Conservation (phyloP, 2,888 invertebrate genomes). For the Mythimna loreyi region DNA sequence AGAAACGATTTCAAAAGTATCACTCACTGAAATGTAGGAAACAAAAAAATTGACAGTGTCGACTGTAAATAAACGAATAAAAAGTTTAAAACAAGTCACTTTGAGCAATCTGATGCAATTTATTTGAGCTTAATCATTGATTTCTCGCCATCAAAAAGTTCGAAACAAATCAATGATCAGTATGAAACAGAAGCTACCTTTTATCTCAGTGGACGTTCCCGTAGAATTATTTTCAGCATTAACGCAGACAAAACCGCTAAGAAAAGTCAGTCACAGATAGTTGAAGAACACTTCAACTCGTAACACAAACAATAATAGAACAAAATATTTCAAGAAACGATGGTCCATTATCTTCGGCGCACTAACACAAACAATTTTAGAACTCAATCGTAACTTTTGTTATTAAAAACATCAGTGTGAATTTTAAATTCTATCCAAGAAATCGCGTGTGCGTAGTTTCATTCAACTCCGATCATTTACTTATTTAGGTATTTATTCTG, state of each 20-base stretch:
- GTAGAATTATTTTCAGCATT: background rate
- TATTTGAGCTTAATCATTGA: too few species aligned
- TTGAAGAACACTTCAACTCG: background rate
- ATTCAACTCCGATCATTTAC: constrained; percentile 11
- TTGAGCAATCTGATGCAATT: too few species aligned
- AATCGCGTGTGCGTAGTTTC: constrained; percentile 6
- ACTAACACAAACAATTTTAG: constrained; percentile 8
- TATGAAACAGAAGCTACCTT: background rate
- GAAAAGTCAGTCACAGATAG: background rate
- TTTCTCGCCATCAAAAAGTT: too few species aligned
- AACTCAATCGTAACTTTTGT: constrained; percentile 18
- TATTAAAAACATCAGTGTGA: constrained; percentile 17
- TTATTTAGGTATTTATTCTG: constrained; percentile 2
- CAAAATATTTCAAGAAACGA: constrained; percentile 1
- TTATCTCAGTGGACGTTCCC: background rate
- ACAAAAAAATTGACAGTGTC: too few species aligned
- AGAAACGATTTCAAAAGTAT: too few species aligned
- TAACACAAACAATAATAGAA: background rate
- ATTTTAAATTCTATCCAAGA: constrained; percentile 11
- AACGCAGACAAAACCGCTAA: background rate
- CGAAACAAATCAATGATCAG: too few species aligned
- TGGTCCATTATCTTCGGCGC: background rate
- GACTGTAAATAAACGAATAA: too few species aligned
- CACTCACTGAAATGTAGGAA: too few species aligned
- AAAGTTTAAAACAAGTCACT: too few species aligned